Percentiles rank a stretch among this genome's conserved stretches.
phyloP scores from a whole-genome alignment of 2,113 vertebrate genomes.

The Hiodon tergisus region DNA sequence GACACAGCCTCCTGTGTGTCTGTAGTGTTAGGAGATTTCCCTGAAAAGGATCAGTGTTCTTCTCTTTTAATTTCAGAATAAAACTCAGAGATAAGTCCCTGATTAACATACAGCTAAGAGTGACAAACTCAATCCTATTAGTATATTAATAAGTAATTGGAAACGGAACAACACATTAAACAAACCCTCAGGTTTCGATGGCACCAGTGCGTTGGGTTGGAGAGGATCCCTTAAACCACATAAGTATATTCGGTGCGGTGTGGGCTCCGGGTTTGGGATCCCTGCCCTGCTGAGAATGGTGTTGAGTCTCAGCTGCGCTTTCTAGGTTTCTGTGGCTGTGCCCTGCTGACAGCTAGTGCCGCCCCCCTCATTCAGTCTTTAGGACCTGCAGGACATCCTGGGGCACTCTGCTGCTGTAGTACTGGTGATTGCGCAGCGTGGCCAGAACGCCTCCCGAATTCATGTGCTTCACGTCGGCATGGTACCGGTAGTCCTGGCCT shows the following conservation, averaged over 20 bases:
- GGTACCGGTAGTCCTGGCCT: conserved; percentile 78
- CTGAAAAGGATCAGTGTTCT: background rate
- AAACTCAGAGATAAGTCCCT: background rate
- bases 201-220: no score
- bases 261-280: no score
- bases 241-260: no score
- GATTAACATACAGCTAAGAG: background rate
- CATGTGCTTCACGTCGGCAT: conserved; percentile 89
- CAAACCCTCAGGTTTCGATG: no score
- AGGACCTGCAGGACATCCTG: conserved; percentile 75
- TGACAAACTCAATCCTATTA: no score
- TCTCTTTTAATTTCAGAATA: background rate
- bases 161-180: no score
- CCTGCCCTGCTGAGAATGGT: no score
- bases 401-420: conserved; percentile 82
- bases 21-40: background rate
- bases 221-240: no score
- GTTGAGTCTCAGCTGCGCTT: no score
- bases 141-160: no score
- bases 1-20: background rate
- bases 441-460: conserved; percentile 91
- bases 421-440: conserved; percentile 77
- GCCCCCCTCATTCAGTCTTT: conserved; percentile 34
- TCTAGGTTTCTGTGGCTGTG: background rate
- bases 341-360: background rate